Base-by-base conservation (phyloP, 2,113 vertebrate genomes). In the Piaya cayana region DNA sequence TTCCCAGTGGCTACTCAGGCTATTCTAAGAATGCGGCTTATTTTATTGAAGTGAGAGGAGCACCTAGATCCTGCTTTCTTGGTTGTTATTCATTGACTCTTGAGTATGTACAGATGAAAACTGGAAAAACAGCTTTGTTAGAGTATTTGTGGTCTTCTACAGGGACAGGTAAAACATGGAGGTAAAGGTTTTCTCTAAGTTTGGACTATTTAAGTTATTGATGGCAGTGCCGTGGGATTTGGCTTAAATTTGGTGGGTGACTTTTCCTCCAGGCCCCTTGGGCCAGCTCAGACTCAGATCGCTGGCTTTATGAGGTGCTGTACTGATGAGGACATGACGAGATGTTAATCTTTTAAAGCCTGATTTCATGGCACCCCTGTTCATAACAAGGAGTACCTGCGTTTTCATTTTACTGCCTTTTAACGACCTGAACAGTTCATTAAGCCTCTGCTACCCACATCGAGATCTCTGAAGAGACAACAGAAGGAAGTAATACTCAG, bases 161-260 rank as follows among this genome's bases (percentile, higher is more conserved):
- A n/a, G 37, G 18, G 23, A 26, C 39, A 21, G 30, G 8, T 32
- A 22, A 68, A 19, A 43, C 27, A 1, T 1, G 16, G 39, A 43
- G 20, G 25, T 56, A 9, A 15, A 0, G 0, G 47, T 63, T 82
- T 39, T 42, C 13, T 63, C 4, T 55, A 10, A 19, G 37, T 22
- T 32, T 23, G 64, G 20, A 15, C n/a, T 49, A 1, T 36, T 84
- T 16, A 36, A 71, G 32, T 45, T 21, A 21, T 25, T 25, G 49
- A 15, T 49, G 42, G 7, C 32, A 2, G 0, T 58, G 52, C 16
- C 17, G 27, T 74, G 82, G 42, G 25, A 23, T 75, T 32, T 19
- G 10, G 5, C 10, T 23, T n/a, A 8, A 25, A 62, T 92, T 71
- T 30, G 43, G 10, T 32, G 6, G n/a, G 6, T 64, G 26, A 43